These are phyloP conservation scores for Rousettus leschenaultii DNA, from an alignment of 2,113 vertebrate genomes.

Conservation along the genomic window DNA sequence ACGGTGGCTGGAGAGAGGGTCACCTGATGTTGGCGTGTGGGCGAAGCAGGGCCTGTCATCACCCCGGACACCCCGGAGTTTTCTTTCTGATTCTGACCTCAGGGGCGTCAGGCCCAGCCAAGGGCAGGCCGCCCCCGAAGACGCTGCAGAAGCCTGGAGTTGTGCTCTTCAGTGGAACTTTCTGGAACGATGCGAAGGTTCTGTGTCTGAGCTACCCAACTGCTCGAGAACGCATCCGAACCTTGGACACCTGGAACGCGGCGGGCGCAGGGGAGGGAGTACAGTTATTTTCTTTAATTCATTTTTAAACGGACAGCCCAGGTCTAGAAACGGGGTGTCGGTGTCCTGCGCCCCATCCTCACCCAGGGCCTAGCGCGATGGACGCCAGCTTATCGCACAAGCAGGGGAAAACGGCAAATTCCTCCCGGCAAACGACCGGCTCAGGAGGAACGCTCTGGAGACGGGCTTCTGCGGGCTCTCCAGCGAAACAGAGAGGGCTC, in stretches of 20 bases:
- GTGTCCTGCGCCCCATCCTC: no score
- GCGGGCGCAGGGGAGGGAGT: not conserved
- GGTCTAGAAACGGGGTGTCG: not conserved
- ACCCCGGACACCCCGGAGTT: accelerated
- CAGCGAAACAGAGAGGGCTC: not conserved
- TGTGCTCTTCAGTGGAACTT: accelerated
- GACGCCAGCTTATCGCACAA: not conserved
- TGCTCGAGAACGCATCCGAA: not conserved
- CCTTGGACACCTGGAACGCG: not conserved
- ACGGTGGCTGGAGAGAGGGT: accelerated
- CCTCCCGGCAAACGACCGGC: not conserved
- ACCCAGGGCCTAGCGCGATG: not conserved
- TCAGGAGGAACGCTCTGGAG: not conserved
- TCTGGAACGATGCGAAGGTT: not conserved
- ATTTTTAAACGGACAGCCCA: not conserved
- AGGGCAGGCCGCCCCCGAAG: not conserved
- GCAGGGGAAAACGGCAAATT: not conserved
- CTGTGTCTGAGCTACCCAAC: not conserved
- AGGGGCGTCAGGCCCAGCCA: not conserved
- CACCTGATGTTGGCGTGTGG: accelerated
- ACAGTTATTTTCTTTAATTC: not conserved
- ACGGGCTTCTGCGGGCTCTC: not conserved
- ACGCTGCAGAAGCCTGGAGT: not conserved
- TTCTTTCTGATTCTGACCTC: not conserved
- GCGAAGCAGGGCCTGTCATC: no score